These are phyloP conservation scores for Gobio occitaniae DNA, from an alignment of 2,797 vertebrate genomes.

Conservation along the genomic window DNA sequence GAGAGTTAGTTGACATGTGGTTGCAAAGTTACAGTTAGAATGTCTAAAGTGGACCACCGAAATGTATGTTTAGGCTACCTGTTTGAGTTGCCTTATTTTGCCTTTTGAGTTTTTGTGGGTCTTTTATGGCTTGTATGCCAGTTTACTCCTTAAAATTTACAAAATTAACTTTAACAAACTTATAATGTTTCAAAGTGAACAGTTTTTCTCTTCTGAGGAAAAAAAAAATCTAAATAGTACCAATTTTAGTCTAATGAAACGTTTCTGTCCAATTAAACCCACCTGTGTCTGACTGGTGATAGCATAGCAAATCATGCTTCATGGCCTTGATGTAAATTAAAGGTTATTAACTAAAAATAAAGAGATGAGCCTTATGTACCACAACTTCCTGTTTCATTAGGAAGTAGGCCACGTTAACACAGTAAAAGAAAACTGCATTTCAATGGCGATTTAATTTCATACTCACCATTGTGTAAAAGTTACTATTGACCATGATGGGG, in stretches of 20 bases:
- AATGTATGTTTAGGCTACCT: not conserved
- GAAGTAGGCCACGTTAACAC: not conserved
- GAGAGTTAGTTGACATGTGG: not conserved
- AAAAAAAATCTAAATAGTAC: not conserved
- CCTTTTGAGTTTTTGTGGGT: not conserved
- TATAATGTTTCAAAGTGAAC: not conserved
- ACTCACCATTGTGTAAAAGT: conserved; percentile 91
- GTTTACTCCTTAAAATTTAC: not conserved
- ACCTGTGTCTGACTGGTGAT: no score
- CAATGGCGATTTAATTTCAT: not conserved
- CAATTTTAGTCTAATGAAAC: not conserved
- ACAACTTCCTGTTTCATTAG: not conserved
- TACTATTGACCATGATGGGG: conserved; percentile 97
- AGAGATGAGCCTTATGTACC: not conserved
- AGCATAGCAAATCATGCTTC: not conserved
- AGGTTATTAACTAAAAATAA: not conserved
- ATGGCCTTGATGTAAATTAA: not conserved
- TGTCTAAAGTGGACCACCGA: not conserved
- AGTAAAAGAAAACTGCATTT: not conserved
- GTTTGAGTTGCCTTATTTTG: not conserved
- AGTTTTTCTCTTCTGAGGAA: not conserved
- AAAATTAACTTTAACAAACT: not conserved
- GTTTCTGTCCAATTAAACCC: not conserved
- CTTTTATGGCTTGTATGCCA: not conserved
- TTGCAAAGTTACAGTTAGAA: not conserved